Evolutionary conservation across 2,113 vertebrate genomes (phyloP).

Genomic region (Chaetodon trifascialis): DNA sequence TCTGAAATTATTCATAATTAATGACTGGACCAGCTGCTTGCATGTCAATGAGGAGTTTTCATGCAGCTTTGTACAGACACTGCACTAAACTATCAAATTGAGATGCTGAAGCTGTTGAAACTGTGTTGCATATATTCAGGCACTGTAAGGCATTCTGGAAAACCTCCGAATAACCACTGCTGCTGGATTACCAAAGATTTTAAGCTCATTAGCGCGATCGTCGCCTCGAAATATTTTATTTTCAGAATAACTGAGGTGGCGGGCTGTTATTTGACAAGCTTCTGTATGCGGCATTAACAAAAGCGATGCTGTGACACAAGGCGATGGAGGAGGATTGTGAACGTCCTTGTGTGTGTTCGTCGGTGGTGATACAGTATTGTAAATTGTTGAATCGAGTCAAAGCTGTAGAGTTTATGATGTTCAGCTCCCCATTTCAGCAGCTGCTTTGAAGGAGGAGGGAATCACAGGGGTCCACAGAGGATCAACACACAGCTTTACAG

Average conservation of each 20-base stretch:
- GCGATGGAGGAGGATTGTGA: constrained; percentile 11
- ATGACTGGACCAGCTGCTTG: constrained; percentile 44
- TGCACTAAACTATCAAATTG: constrained; percentile 31
- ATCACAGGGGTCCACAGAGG: constrained; percentile 57
- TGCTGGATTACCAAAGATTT: constrained; percentile 17
- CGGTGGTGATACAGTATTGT: constrained; percentile 14
- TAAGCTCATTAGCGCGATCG: constrained; percentile 45
- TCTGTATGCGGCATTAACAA: constrained; percentile 21
- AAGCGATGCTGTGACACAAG: constrained; percentile 6
- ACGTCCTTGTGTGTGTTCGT: constrained; percentile 8
- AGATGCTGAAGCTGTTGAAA: constrained; percentile 25
- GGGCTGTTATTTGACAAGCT: constrained; percentile 23
- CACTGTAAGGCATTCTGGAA: constrained; percentile 5
- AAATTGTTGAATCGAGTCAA: constrained; percentile 44
- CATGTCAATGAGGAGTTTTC: constrained; percentile 45
- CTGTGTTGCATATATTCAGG: constrained; percentile 24
- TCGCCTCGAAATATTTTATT: constrained; percentile 23
- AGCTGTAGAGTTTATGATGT: constrained; percentile 56
- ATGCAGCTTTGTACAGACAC: constrained; percentile 25
- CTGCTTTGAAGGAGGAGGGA: constrained; percentile 67
- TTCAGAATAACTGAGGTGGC: constrained; percentile 11
- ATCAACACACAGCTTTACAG: constrained; percentile 66
- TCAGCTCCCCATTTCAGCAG: constrained; percentile 53
- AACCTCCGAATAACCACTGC: constrained; percentile 24
- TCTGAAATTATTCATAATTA: constrained; percentile 54